Percentiles rank a stretch among this genome's conserved stretches.
These are phyloP conservation scores for Melospiza georgiana DNA, from an alignment of 2,113 vertebrate genomes.

Conservation along the genomic window DNA sequence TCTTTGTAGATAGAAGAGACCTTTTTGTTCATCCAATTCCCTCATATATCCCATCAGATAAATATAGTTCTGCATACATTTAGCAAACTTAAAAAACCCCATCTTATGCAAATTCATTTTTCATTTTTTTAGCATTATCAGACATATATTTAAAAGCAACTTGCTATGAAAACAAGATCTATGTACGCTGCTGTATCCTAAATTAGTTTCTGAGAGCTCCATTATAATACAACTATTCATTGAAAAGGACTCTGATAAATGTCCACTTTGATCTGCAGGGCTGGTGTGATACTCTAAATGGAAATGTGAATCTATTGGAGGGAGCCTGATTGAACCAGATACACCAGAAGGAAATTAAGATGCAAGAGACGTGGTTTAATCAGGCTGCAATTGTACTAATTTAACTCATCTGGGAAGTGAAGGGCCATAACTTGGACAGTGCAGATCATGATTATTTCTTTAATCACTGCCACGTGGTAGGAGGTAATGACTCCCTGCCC, in stretches of 20 bases:
- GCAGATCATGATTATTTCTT: conserved; percentile 3
- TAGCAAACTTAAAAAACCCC: neutral
- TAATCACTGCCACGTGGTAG: neutral
- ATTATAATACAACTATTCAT: neutral
- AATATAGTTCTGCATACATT: neutral
- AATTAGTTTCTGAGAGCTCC: conserved; percentile 25
- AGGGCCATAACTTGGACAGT: neutral
- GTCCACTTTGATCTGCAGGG: conserved; percentile 45
- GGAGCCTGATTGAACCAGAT: conserved; percentile 24
- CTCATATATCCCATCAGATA: neutral
- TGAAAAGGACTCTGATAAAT: conserved; percentile 33
- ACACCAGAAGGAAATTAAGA: conserved; percentile 36
- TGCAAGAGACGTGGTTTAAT: conserved; percentile 32
- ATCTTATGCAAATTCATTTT: conserved; percentile 15
- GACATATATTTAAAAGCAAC: conserved; percentile 34
- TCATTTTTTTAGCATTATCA: conserved; percentile 20
- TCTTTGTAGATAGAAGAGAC: neutral
- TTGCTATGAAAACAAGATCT: conserved; percentile 38
- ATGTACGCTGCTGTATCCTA: neutral
- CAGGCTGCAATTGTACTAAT: conserved; percentile 29
- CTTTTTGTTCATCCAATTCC: neutral
- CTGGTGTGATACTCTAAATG: conserved; percentile 16
- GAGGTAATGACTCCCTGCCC: neutral
- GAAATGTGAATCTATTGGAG: conserved; percentile 17
- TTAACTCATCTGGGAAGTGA: neutral